These are phyloP conservation scores for Bos javanicus DNA, from an alignment of 2,113 vertebrate species.

Conservation along the genomic window DNA sequence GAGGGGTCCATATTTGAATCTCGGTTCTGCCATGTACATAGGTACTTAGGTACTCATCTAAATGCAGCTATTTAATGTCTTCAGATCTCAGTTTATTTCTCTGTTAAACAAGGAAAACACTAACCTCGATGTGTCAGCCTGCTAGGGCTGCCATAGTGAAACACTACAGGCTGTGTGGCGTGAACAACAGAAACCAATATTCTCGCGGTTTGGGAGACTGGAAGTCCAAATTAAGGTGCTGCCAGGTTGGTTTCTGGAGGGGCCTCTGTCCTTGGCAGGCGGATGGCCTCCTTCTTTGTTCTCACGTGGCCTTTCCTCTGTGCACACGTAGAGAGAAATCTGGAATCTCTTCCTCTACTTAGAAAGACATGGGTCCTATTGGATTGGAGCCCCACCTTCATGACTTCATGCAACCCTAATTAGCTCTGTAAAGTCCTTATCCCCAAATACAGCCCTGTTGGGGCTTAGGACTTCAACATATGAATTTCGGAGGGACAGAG, in stretches of 20 bases:
- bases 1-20: background rate
- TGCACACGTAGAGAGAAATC: background rate
- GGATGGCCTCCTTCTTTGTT: background rate
- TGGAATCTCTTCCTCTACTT: background rate
- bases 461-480: background rate
- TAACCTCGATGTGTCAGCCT: background rate
- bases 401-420: background rate
- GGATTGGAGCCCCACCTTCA: background rate
- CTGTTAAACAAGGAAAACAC: background rate
- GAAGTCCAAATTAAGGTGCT: background rate
- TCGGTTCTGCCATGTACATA: background rate
- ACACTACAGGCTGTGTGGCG: background rate
- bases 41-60: background rate
- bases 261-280: background rate
- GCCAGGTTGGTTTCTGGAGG: background rate
- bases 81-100: background rate
- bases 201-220: background rate
- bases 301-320: background rate
- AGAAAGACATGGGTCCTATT: background rate
- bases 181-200: background rate
- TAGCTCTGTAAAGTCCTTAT: background rate
- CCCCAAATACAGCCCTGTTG: background rate
- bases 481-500: background rate
- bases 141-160: background rate
- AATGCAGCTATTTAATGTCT: background rate